Evolutionary conservation across 1,140 invertebrate genomes (phyloP), one percentile per base, ranked within the genome.

Genomic region (Bombus waltoni): DNA sequence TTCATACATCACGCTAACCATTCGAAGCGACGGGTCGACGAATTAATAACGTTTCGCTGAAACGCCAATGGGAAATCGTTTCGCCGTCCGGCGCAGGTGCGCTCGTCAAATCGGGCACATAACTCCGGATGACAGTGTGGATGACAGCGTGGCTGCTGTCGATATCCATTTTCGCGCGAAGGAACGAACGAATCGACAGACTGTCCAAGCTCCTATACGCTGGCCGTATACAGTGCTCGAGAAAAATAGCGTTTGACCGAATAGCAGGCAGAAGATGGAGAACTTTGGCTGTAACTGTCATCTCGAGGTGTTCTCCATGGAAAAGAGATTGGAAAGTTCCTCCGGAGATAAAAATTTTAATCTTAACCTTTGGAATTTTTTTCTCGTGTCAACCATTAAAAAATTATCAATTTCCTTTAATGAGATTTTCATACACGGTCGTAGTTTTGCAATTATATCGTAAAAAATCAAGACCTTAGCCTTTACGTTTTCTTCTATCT

Each of bases 101-200:
- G 75, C 79, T 78, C 83, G 57, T 88, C 88, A 85, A 74, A 87
- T 79, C 81, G 66, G 66, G 68, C 84, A 80, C 86, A 57, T 88
- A 85, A 86, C 86, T 71, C 66, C 28, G 59, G 18, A 65, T 89
- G 83, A 85, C 82, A 85, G 57, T 85, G 84, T 28, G 35, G 84
- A 81, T 83, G 89, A 82, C 78, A 90, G 79, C 73, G 68, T 35
- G 42, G 68, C 38, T 40, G 59, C 87, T 89, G 88, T 88, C 88
- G 87, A 89, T 89, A 89, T 53, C 74, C 85, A 89, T 89, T 90
- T 88, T 87, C 70, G 57, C 42, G 72, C 59, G 62, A 75, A 70
- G 65, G 85, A 80, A 80, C 81, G 40, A 66, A 79, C 72, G 62
- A 87, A 84, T 76, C 83, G 88, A 90, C 83, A 40, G 83, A 71